Evolutionary conservation across 2,797 vertebrate genomes (phyloP), one percentile per base, ranked within the genome.

Genomic region (Valencia hispanica): DNA sequence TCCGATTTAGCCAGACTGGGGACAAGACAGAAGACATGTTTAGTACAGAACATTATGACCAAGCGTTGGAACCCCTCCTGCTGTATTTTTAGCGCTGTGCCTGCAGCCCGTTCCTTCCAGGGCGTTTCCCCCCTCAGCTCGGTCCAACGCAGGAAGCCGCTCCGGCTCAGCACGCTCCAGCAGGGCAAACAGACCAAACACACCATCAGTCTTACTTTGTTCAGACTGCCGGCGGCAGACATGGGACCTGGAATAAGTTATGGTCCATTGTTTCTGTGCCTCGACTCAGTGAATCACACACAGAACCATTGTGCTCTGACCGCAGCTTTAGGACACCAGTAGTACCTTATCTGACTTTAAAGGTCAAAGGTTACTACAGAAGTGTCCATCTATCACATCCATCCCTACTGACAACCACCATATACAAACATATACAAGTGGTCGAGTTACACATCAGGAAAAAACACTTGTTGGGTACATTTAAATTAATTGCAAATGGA

Each of bases 141-240:
- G 1, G 48, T 72, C 75, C n/a, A 77, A 72, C 72, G 78, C 90
- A 90, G 92, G 92, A 92, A 75, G 88, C 87, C 76, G 80, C 87
- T 48, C 68, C 79, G 53, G 73, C 71, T 87, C 78, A 32, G 47
- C 79, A 39, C 57, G 59, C 72, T 79, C 34, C 83, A 39, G 70
- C 12, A 55, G 77, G 83, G 85, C 83, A 83, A 78, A 86, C 59
- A 71, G 76, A 75, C 77, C 83, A 59, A 79, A 81, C 79, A 48
- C 77, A 17, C 76, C 79, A 55, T 70, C 80, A 34, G 55, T 77
- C 61, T 70, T 25, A 61, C 48, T 53, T 18, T 70, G 71, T 69
- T 73, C 50, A 51, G n/a, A 39, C 48, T 63, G 8, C 41, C 0
- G 25, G 15, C 68, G 73, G 66, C 80, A 75, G 76, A 82, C 51